phyloP scores from a whole-genome alignment of 2,888 invertebrate species.

The Ochlodes sylvanus region DNA sequence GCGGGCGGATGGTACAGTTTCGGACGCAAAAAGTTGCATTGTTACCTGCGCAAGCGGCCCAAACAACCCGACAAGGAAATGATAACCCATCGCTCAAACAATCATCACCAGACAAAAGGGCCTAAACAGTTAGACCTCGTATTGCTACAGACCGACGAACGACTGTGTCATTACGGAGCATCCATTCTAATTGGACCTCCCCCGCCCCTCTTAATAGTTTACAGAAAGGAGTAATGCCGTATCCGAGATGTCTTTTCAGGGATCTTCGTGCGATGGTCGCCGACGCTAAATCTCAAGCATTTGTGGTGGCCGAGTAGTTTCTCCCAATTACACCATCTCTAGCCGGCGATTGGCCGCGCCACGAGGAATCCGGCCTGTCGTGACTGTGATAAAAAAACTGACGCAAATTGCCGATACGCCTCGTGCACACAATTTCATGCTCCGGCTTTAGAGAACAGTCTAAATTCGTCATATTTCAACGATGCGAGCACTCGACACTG shows the following conservation, averaged over 20 bases:
- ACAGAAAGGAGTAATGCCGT: constrained; percentile 43
- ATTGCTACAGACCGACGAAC: constrained; percentile 63
- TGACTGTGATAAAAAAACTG: constrained; percentile 83
- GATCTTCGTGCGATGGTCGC: constrained; percentile 63
- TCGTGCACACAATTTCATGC: constrained; percentile 84
- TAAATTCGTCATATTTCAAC: constrained; percentile 79
- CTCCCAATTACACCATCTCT: constrained; percentile 83
- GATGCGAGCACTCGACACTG: constrained; percentile 54
- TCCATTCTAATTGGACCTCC: constrained; percentile 59
- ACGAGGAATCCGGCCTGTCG: constrained; percentile 81
- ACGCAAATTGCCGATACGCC: constrained; percentile 84
- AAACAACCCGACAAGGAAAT: constrained; percentile 58
- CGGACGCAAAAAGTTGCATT: constrained; percentile 44
- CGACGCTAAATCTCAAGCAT: constrained; percentile 72
- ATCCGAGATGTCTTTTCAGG: constrained; percentile 56
- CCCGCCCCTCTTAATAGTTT: constrained; percentile 49
- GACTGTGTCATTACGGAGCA: constrained; percentile 71
- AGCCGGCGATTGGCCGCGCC: constrained; percentile 76
- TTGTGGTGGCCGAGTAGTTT: constrained; percentile 79
- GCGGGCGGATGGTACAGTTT: constrained; percentile 21
- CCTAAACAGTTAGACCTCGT: constrained; percentile 69
- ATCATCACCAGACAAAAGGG: constrained; percentile 75
- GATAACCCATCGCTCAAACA: constrained; percentile 68
- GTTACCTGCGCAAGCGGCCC: constrained; percentile 60
- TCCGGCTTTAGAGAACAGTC: constrained; percentile 73